Percentiles rank a stretch among this genome's conserved stretches.
phyloP scores from a whole-genome alignment of 2,888 invertebrate genomes.

The Nephrocerus scutellatus region DNA sequence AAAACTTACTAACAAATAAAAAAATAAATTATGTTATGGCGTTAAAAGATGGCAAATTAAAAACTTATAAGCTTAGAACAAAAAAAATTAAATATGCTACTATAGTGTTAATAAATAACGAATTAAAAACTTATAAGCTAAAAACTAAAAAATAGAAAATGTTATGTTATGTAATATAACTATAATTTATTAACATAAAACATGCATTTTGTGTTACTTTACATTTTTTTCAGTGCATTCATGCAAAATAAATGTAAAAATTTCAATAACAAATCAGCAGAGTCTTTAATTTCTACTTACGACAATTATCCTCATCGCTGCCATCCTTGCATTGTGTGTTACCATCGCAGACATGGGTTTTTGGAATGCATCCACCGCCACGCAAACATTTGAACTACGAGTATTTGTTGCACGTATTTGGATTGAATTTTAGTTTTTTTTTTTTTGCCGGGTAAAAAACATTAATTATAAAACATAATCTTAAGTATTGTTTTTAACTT shows the following conservation, averaged over 20 bases:
- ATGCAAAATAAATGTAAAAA: neutral
- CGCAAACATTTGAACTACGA: slow-evolving; percentile 46
- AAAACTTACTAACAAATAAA: too few species aligned
- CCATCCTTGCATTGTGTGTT: slow-evolving; percentile 51
- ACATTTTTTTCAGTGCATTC: neutral
- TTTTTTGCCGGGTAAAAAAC: too few species aligned
- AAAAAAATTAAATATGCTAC: too few species aligned
- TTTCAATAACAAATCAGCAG: neutral
- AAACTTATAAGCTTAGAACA: too few species aligned
- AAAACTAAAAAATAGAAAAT: slow-evolving; percentile 7
- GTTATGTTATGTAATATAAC: neutral
- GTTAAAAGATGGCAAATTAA: too few species aligned
- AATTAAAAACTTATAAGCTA: too few species aligned
- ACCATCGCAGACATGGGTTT: slow-evolving; percentile 51
- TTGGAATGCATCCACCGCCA: slow-evolving; percentile 46
- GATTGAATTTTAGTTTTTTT: neutral
- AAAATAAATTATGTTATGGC: too few species aligned
- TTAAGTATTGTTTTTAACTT: too few species aligned
- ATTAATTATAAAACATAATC: too few species aligned
- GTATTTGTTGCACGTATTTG: neutral
- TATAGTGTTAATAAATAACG: too few species aligned
- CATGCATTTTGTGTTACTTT: neutral
- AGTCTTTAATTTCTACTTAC: slow-evolving; percentile 38
- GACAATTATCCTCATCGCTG: slow-evolving; percentile 51
- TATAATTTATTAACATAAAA: neutral